Evolutionary conservation across 2,888 invertebrate species (phyloP).

Genomic region (Lasioglossum oenotherae): DNA sequence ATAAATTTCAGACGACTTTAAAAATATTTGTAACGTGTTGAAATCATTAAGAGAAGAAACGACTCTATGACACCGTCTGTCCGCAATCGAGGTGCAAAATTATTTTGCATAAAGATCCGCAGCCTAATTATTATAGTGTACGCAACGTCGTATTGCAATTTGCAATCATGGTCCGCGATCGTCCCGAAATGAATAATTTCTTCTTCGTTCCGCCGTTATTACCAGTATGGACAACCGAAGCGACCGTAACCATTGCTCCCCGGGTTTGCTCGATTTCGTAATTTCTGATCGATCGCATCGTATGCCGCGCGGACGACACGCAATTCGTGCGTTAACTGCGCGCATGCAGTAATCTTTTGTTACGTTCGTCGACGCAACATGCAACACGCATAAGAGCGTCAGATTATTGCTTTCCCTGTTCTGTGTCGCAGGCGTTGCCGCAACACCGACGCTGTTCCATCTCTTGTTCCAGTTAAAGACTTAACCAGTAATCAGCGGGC

Average conservation of each 20-base stretch:
- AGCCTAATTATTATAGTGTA: neutral
- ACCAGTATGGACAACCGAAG: neutral
- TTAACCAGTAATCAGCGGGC: constrained; percentile 24
- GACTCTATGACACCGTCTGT: too few relatives aligned
- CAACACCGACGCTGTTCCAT: neutral
- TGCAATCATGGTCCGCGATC: neutral
- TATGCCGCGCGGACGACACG: neutral
- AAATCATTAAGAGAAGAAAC: too few relatives aligned
- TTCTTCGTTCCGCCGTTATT: neutral
- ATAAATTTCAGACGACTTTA: too few relatives aligned
- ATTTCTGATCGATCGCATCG: neutral
- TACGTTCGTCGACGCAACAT: constrained; percentile 47
- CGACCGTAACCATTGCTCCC: neutral
- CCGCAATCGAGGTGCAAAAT: neutral
- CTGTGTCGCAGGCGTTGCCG: neutral
- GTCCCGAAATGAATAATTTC: neutral
- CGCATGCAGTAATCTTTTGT: neutral
- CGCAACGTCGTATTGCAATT: neutral
- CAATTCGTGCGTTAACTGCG: neutral
- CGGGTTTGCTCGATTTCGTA: neutral
- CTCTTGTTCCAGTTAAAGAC: neutral
- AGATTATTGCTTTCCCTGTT: constrained; percentile 40
- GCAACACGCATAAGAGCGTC: constrained; percentile 17
- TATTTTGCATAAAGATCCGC: neutral
- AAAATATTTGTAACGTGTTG: too few relatives aligned